Percentiles rank a stretch among this genome's conserved stretches.
Evolutionary conservation across 1,140 invertebrate species (phyloP).

Genomic region (Drosophila takahashii): DNA sequence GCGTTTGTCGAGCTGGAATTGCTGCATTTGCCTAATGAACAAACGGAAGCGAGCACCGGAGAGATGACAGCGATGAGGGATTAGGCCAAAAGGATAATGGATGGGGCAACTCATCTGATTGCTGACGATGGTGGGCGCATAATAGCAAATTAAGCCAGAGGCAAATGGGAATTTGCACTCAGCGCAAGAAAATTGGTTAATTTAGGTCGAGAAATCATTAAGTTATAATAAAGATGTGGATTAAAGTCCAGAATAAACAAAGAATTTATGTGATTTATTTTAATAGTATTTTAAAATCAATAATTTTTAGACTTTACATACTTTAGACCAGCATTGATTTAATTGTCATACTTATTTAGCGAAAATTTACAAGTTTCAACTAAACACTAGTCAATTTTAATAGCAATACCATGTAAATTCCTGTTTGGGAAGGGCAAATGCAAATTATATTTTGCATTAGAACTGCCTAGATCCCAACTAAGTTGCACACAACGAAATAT

Average conservation of each 20-base stretch:
- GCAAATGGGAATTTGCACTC: too few relatives aligned
- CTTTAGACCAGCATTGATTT: too few relatives aligned
- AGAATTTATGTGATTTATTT: too few relatives aligned
- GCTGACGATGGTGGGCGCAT: neutral
- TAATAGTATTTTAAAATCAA: too few relatives aligned
- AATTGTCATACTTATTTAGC: neutral
- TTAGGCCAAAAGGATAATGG: slow-evolving; percentile 6
- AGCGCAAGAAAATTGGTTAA: neutral
- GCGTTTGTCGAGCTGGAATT: slow-evolving; percentile 63
- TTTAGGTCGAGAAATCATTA: neutral
- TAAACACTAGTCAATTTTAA: slow-evolving; percentile 7
- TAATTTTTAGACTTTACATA: too few relatives aligned
- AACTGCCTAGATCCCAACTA: neutral
- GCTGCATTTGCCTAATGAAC: slow-evolving; percentile 64
- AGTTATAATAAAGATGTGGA: neutral
- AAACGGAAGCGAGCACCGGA: slow-evolving; percentile 31
- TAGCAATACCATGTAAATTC: slow-evolving; percentile 36
- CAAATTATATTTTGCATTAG: slow-evolving; percentile 29
- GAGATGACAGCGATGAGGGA: slow-evolving; percentile 30
- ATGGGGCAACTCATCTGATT: slow-evolving; percentile 2
- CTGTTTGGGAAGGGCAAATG: slow-evolving; percentile 13
- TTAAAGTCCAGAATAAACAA: too few relatives aligned
- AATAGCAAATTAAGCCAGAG: slow-evolving; percentile 5
- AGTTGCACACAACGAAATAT: neutral
- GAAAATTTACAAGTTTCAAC: neutral